These are phyloP conservation scores for Ramazzottius varieornatus DNA, from an alignment of 2,888 invertebrate genomes.

Conservation along the genomic window DNA sequence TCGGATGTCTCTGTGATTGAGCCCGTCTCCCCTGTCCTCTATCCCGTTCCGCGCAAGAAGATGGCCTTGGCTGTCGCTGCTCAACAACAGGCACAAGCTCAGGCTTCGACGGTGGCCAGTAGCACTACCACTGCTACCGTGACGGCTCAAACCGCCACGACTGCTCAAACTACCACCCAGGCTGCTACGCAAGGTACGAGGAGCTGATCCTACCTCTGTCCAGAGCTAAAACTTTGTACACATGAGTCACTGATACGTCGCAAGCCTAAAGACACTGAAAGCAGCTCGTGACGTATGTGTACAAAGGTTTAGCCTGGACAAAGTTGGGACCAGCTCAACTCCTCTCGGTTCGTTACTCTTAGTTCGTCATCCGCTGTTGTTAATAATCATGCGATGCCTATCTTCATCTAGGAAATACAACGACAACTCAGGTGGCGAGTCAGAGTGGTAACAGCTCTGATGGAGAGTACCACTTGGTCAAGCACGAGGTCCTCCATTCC, in stretches of 20 bases:
- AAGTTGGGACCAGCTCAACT: too few species aligned
- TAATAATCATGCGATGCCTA: too few species aligned
- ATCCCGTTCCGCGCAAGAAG: background rate
- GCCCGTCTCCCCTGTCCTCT: background rate
- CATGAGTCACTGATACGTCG: too few species aligned
- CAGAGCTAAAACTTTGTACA: too few species aligned
- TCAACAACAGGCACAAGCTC: background rate
- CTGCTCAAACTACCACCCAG: too few species aligned
- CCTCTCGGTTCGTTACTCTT: too few species aligned
- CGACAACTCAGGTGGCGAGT: constrained; percentile 13
- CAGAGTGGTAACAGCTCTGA: constrained; percentile 61
- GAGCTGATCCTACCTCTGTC: too few species aligned
- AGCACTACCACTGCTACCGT: constrained; percentile 35
- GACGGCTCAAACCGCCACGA: constrained; percentile 50
- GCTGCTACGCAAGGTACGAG: too few species aligned
- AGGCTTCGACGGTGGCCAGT: constrained; percentile 24
- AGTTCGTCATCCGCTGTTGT: too few species aligned
- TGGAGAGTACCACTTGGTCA: constrained; percentile 92
- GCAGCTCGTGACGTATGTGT: too few species aligned
- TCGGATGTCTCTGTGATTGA: constrained; percentile 1
- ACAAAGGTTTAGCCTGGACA: too few species aligned
- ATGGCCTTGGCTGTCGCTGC: background rate
- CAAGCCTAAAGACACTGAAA: too few species aligned
- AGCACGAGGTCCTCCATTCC: constrained; percentile 87
- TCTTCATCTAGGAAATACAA: constrained; percentile 3